Base-by-base conservation (phyloP, 2,797 vertebrate genomes). In the Pipistrellus pipistrellus region DNA sequence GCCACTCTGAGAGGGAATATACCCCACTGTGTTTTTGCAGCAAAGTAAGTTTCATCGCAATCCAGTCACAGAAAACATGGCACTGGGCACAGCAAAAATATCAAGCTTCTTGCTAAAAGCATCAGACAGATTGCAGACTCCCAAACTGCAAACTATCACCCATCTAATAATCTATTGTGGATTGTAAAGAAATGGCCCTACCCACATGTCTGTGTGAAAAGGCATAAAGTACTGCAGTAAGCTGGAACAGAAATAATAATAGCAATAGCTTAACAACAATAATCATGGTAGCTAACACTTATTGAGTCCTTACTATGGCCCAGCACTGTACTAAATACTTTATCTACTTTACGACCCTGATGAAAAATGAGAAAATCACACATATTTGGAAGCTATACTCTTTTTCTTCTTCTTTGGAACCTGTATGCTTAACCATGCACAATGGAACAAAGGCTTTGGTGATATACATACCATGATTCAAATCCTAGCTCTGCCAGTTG, bases 81-180 rank as follows among this genome's bases (percentile, higher is more conserved):
- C 32, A 73, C 12, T 12, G n/a, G 21, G 12, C 25, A 27, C 59
- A 27, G 72, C 17, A 51, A 94, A 85, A 94, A 77, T 25, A 88
- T 46, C 32, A 77, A 88, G 17, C 62, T 85, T 96, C 71, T 88
- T 91, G 18, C 35, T 86, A 75, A 88, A 91, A 90, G 20, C 18
- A 66, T 76, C 15, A 73, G 21, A 72, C 11, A 57, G 57, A 57
- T 82, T 82, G 87, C n/a, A 21, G 72, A 80, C 17, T 71, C 55
- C 30, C 73, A 83, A 90, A 82, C 6, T 68, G 18, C 25, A 97
- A 96, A 14, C 10, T n/a, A 20, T 51, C 18, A 57, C 55, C 69
- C 68, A 85, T 85, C 44, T 85, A 85, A 64, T 83, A 72, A 94
- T 27, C 30, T 53, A 68, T 4, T 84, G 46, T 71, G 57, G 46